phyloP scores from a whole-genome alignment of 37 sponge, comb jelly and placozoan species.

The Bolinopsis microptera region DNA sequence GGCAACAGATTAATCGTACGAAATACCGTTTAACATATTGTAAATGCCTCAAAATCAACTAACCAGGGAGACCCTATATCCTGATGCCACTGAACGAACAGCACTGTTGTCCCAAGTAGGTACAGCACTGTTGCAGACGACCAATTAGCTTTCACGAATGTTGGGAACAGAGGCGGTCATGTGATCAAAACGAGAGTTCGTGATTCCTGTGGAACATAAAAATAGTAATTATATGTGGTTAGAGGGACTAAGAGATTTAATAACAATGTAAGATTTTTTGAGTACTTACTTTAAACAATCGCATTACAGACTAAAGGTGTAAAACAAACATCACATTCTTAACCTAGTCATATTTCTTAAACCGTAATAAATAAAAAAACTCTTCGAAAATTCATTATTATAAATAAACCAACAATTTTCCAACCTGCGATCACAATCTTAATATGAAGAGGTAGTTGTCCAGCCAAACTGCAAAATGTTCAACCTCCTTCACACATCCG shows the following conservation, averaged over 20 bases:
- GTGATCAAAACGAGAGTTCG: conserved; percentile 35
- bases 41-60: not conserved
- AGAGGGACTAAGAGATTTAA: not conserved
- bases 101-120: not conserved
- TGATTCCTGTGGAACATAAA: conserved; percentile 62
- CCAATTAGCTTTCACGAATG: not conserved
- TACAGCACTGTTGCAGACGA: conserved; percentile 25
- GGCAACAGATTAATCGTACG: too few relatives aligned
- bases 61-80: conserved; percentile 65
- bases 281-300: too few relatives aligned
- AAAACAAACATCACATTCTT: too few relatives aligned
- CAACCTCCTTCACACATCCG: not conserved
- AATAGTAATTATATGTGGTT: too few relatives aligned
- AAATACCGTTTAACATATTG: too few relatives aligned
- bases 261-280: too few relatives aligned
- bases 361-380: too few relatives aligned
- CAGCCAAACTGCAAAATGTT: conserved; percentile 34
- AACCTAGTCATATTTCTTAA: too few relatives aligned
- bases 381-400: not conserved
- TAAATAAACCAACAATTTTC: not conserved
- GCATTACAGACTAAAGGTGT: too few relatives aligned
- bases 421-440: conserved; percentile 28
- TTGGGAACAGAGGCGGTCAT: too few relatives aligned
- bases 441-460: not conserved
- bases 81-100: not conserved